Evolutionary conservation across 2,113 vertebrate species (phyloP).

Genomic region (Lasiurus cinereus): DNA sequence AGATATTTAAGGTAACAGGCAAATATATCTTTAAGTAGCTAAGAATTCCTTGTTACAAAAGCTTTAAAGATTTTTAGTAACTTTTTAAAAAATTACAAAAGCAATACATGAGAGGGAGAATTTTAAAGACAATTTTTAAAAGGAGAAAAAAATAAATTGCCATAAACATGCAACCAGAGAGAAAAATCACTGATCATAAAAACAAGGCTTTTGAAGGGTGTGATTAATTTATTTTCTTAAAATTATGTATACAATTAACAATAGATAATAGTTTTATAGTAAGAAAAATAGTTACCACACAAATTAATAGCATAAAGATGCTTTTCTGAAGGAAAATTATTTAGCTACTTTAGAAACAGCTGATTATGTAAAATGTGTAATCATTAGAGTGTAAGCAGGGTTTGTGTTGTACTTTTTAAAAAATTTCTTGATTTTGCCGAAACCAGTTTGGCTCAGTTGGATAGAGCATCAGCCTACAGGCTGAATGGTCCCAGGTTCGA

Average conservation of each 20-base stretch:
- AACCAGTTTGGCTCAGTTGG: no score
- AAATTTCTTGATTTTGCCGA: no score
- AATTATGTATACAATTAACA: neutral
- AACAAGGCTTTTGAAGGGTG: constrained; percentile 17
- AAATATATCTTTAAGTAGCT: neutral
- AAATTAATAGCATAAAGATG: constrained; percentile 30
- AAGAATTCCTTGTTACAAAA: constrained; percentile 11
- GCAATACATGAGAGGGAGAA: neutral
- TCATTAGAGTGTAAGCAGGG: neutral
- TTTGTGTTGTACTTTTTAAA: neutral
- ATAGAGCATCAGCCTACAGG: no score
- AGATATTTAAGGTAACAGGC: neutral
- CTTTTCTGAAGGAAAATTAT: constrained; percentile 42
- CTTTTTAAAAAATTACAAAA: neutral
- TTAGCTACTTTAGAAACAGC: constrained; percentile 28
- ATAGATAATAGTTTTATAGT: neutral
- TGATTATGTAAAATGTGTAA: neutral
- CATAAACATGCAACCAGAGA: neutral
- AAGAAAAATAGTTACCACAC: constrained; percentile 44
- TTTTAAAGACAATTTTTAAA: constrained; percentile 9
- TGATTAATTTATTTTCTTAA: constrained; percentile 32
- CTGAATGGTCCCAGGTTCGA: no score
- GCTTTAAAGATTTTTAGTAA: neutral
- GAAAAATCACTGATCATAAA: constrained; percentile 24
- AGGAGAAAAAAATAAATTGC: neutral